Evolutionary conservation across 2,888 invertebrate species (phyloP), one percentile per base, ranked within the genome.

Genomic region (Fragum sueziense): DNA sequence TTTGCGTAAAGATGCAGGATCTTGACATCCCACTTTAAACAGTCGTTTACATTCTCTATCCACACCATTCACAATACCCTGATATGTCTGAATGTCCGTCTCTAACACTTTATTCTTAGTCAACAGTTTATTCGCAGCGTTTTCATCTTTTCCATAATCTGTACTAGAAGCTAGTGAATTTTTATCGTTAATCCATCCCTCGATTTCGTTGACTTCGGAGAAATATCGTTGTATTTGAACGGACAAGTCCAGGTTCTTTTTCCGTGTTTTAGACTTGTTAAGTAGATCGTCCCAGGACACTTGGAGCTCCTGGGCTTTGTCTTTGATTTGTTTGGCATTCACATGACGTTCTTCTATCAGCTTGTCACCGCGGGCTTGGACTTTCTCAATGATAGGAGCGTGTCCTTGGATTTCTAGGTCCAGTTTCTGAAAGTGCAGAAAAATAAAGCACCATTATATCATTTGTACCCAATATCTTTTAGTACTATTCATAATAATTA

Each of bases 151-250:
- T 1, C 99, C 99, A 91, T 96, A 97, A 94, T 99, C 99, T 57
- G 95, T 95, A 0, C 97, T 97, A 14, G 96, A 95, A 20, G 98
- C 97, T 62, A 99, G 95, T 0, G 98, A 96, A 93, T 97, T 96
- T 94, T 98, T 98, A 93, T 99, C 99, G 86, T 97, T 97, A 93
- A 99, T 95, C 98, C 98, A 99, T 0, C 97, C 97, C 89, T 99
- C 98, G 0, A 98, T 97, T 91, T 99, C 99, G 93, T 98, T 98
- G 0, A 98, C 98, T 93, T 99, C 99, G 0, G 97, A 97, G 93
- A 98, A 97, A 94, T 98, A 98, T 95, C 98, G 97, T 93, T 98
- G 98, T 14, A 97, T 97, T 91, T 96, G 96, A 74, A 98, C 94
- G 0, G 97, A 97, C 82, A 97, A 95, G 87, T 98, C 98, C 77